phyloP scores from a whole-genome alignment of 2,113 vertebrate species.

The Epinephelus cyanopodus region DNA sequence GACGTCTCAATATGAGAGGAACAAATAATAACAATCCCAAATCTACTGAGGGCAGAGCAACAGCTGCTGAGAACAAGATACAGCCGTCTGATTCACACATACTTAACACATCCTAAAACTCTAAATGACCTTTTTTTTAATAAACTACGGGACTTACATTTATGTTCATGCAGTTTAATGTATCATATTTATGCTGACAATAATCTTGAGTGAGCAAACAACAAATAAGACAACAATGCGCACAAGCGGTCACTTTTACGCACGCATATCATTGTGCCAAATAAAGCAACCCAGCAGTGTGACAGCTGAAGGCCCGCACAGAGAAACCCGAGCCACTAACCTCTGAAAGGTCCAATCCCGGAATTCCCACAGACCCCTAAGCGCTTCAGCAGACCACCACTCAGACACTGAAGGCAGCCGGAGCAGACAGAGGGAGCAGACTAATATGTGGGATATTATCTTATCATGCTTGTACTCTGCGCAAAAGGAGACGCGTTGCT shows the following conservation, averaged over 20 bases:
- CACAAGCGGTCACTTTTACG: constrained; percentile 7
- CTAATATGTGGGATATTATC: constrained; percentile 14
- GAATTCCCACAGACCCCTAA: constrained; percentile 69
- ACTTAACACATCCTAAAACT: background rate
- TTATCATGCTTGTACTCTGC: constrained; percentile 56
- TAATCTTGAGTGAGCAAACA: background rate
- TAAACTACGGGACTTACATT: no score
- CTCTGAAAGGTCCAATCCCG: constrained; percentile 43
- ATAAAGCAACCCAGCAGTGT: constrained; percentile 26
- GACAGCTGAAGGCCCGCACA: constrained; percentile 23
- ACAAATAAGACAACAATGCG: background rate
- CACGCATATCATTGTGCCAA: constrained; percentile 39
- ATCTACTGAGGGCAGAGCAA: background rate
- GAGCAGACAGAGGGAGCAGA: background rate
- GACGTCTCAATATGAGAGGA: background rate
- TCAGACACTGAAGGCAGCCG: background rate
- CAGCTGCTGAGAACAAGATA: background rate
- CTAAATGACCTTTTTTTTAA: background rate
- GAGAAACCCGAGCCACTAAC: constrained; percentile 55
- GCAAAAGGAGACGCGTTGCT: background rate
- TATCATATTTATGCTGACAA: background rate
- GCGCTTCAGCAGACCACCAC: constrained; percentile 60
- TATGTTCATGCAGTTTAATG: background rate
- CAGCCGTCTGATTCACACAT: background rate
- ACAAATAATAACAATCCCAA: background rate